These are phyloP conservation scores for Coracopsis vasa DNA, from an alignment of 2,113 vertebrate species.

Conservation along the genomic window DNA sequence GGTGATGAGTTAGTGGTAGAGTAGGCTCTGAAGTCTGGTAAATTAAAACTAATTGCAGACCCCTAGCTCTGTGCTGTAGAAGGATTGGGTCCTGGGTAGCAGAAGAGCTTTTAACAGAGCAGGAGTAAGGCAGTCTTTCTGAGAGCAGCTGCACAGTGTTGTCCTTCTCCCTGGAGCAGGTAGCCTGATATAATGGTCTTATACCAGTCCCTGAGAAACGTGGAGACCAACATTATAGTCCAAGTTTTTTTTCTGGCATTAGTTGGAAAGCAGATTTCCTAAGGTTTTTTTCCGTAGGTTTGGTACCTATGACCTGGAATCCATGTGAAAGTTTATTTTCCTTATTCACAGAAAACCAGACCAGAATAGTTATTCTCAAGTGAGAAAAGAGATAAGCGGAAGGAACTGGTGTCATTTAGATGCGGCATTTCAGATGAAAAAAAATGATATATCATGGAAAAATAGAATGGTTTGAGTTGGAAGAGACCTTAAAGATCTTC, in stretches of 20 bases:
- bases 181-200: not conserved
- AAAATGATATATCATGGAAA: not conserved
- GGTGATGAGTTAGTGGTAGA: not conserved
- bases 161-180: not conserved
- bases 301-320: not conserved
- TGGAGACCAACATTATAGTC: not conserved
- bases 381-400: not conserved
- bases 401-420: not conserved
- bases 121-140: not conserved
- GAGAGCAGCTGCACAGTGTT: not conserved
- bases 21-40: not conserved
- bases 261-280: not conserved
- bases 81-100: not conserved
- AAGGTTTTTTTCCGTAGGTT: not conserved
- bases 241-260: not conserved
- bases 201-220: not conserved
- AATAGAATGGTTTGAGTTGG: not conserved
- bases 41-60: not conserved
- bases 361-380: not conserved
- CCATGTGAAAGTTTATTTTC: not conserved
- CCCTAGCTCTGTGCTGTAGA: not conserved
- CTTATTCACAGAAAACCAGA: not conserved
- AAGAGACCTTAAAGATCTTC: not conserved
- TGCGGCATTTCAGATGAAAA: not conserved
- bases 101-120: not conserved